Conservation (phyloP, 2,113 vertebrate species). For the Caracal caracal region DNA sequence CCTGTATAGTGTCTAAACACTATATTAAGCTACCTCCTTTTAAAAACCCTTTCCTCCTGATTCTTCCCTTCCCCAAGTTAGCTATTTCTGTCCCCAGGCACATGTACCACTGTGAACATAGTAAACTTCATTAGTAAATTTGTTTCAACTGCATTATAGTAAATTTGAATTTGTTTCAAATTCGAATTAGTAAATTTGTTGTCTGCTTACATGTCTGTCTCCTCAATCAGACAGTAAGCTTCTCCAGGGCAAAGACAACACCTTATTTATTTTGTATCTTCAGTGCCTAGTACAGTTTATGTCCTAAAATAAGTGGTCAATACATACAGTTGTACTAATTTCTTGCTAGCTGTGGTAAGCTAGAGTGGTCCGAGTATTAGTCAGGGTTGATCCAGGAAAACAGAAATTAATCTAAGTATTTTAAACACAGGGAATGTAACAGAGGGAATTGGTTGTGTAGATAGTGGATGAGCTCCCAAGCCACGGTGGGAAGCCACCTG, state of each 20-base stretch:
- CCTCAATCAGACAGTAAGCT: neutral
- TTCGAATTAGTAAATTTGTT: neutral
- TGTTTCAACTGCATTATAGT: neutral
- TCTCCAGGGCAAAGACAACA: neutral
- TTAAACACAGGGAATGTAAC: neutral
- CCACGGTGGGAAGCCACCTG: neutral
- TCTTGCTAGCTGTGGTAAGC: neutral
- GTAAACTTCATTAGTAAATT: neutral
- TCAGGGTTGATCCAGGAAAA: neutral
- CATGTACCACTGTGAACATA: neutral
- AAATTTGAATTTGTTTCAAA: too few relatives aligned
- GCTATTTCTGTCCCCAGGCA: neutral
- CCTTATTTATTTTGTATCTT: neutral
- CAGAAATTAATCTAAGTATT: neutral
- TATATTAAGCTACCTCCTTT: neutral
- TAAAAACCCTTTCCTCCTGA: neutral
- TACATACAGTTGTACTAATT: neutral
- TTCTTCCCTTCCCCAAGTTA: neutral
- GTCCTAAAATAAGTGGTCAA: neutral
- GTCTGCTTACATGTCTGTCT: neutral
- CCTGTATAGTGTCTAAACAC: neutral
- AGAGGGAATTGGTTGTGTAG: neutral
- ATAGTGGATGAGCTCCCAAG: neutral
- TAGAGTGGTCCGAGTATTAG: neutral
- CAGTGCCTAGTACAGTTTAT: neutral